Evolutionary conservation across 2,888 invertebrate genomes (phyloP), one percentile per base, ranked within the genome.

Genomic region (Diplolepis rosae): DNA sequence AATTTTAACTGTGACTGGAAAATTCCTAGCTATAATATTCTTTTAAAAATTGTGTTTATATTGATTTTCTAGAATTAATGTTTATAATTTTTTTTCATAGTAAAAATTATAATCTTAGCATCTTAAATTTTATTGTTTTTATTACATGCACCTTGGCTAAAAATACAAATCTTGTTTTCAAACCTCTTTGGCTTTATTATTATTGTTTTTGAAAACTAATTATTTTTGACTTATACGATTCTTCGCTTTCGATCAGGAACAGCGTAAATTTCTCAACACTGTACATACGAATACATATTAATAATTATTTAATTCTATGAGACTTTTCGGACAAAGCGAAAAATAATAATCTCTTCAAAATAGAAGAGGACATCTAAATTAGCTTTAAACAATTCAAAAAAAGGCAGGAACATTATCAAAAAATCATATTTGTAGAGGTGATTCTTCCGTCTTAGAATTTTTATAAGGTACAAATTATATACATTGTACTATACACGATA

Each of bases 401-500:
- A 68, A 72, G 27, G 66, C 65, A 72, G 61, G 69, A 71, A 73
- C 30, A 13, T 68, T 69, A 70, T 69, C 68, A 32, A 50, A 68
- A 22, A 67, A 67, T 50, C 52, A 65, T 69, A 66, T 70, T 70
- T 71, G 71, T 72, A 69, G 66, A 51, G 68, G 69, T 68, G 9
- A 72, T 70, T 67, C 7, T 65, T 68, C 70, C 73, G 74, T 70
- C 68, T 71, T 69, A 42, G 35, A 73, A 75, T 54, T 77, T 77
- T 77, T 73, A 72, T 77, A 72, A 75, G 61, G 54, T 45, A 66
- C 70, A 66, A 22, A 71, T 27, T 68, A 71, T 74, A 56, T 24
- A 70, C 72, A 48, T 35, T 77, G 77, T 72, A 75, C 54, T 27
- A 56, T 72, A 61, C 42, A 28, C 13, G 39, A 35, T 28, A 72